These are phyloP conservation scores for Gandaritis pyraliata DNA, from an alignment of 2,888 invertebrate species.

Conservation along the genomic window DNA sequence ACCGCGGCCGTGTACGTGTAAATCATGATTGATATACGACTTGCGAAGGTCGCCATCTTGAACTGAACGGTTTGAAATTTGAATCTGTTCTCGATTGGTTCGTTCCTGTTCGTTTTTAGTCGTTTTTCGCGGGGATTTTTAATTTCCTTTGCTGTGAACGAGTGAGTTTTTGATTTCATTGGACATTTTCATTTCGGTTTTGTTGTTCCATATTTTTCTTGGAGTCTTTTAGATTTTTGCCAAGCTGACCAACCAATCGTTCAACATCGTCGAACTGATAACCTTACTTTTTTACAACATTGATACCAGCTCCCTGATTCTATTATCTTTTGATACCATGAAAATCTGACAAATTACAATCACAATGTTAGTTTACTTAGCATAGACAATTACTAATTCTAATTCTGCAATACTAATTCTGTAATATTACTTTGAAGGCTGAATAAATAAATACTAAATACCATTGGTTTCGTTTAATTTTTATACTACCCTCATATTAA, in stretches of 20 bases:
- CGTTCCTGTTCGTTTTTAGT: conserved; percentile 47
- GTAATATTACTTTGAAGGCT: too few relatives aligned
- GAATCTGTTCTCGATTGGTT: conserved; percentile 75
- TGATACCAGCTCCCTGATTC: too few relatives aligned
- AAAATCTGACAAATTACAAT: too few relatives aligned
- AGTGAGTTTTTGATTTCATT: conserved; percentile 35
- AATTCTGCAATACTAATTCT: too few relatives aligned
- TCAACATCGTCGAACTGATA: neutral
- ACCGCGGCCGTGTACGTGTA: conserved; percentile 78
- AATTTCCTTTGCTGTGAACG: conserved; percentile 30
- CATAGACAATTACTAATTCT: too few relatives aligned
- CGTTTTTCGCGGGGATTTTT: conserved; percentile 40
- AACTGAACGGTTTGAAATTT: conserved; percentile 77
- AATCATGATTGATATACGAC: conserved; percentile 81
- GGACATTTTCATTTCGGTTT: conserved; percentile 29
- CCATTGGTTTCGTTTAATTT: too few relatives aligned
- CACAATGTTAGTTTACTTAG: too few relatives aligned
- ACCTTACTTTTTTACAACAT: too few relatives aligned
- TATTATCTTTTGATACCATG: too few relatives aligned
- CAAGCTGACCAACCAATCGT: neutral
- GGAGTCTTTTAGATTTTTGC: conserved; percentile 5
- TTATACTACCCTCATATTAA: too few relatives aligned
- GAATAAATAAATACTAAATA: too few relatives aligned
- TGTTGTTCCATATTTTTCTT: conserved; percentile 30
- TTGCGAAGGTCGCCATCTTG: conserved; percentile 83